Evolutionary conservation across 2,888 invertebrate species (phyloP).

Genomic region (Oligia latruncula): DNA sequence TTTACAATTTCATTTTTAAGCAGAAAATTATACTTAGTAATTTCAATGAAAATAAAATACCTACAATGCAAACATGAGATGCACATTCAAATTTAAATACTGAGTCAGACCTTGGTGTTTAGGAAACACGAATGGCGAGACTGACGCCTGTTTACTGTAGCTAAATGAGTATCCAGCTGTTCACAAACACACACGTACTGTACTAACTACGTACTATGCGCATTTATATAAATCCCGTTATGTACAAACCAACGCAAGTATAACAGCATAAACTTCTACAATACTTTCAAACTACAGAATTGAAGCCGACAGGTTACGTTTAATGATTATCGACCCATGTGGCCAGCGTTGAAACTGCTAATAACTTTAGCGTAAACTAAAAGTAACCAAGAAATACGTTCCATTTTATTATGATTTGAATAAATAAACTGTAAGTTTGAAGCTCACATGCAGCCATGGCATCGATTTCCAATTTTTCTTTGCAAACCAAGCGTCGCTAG

Average conservation of each 20-base stretch:
- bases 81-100: conserved; percentile 30
- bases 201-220: conserved; percentile 12
- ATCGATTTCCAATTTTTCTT: conserved; percentile 77
- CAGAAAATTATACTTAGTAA: neutral
- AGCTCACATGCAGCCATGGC: conserved; percentile 24
- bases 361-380: conserved; percentile 36
- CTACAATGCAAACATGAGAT: conserved; percentile 7
- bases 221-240: neutral
- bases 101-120: conserved; percentile 48
- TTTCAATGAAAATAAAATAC: conserved; percentile 20
- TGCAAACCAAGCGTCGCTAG: conserved; percentile 77
- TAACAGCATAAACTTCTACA: conserved; percentile 9
- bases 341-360: conserved; percentile 63
- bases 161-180: conserved; percentile 59
- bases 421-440: conserved; percentile 23
- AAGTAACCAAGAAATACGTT: conserved; percentile 43
- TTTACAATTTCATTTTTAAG: neutral
- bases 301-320: conserved; percentile 68
- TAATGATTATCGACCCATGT: conserved; percentile 80
- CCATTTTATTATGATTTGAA: neutral
- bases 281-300: conserved; percentile 35
- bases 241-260: conserved; percentile 3
- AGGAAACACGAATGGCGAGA: conserved; percentile 57
- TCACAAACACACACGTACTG: conserved; percentile 30
- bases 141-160: conserved; percentile 64